Percentiles rank a stretch among this genome's conserved stretches.
Conservation (phyloP, 2,113 vertebrate genomes). For the Aix galericulata region DNA sequence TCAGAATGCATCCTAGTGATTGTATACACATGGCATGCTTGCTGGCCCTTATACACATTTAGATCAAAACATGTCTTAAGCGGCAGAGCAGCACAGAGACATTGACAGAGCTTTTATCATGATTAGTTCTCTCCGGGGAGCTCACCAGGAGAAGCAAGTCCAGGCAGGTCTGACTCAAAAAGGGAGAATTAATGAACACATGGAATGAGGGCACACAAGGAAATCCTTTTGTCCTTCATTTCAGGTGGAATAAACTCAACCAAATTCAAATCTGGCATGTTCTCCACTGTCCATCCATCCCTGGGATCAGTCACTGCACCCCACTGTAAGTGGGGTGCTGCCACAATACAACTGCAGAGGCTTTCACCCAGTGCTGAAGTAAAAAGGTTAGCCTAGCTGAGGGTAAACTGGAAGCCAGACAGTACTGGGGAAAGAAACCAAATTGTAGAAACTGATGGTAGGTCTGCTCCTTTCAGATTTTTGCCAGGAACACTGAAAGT, state of each 20-base stretch:
- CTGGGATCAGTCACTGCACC: no score
- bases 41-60: not conserved
- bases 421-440: no score
- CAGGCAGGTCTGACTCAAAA: not conserved
- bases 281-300: no score
- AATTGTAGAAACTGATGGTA: no score
- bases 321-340: no score
- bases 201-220: accelerated
- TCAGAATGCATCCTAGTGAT: not conserved
- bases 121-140: accelerated
- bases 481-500: no score
- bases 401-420: no score
- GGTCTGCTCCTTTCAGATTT: no score
- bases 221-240: not conserved
- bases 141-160: not conserved
- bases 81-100: not conserved
- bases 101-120: not conserved
- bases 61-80: not conserved
- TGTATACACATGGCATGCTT: not conserved
- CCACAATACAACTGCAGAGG: no score
- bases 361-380: no score
- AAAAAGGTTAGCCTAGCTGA: no score
- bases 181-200: not conserved
- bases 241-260: not conserved
- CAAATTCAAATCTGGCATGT: not conserved